Conservation (phyloP, 2,888 invertebrate species). For the Chrysolina oricalcia region DNA sequence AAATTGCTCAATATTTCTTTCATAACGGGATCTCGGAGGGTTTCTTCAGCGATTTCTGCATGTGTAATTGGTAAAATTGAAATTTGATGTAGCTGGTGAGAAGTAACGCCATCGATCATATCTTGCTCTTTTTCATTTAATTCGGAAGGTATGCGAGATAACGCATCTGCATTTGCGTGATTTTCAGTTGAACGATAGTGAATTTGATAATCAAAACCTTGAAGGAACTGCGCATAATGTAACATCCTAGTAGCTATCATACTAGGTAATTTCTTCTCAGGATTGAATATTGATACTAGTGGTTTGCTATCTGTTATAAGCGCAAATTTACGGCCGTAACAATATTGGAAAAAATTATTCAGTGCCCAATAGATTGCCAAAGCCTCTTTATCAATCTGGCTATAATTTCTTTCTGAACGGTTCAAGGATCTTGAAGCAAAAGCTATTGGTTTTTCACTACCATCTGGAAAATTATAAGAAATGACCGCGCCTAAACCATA, state of each 20-base stretch:
- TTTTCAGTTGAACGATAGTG: neutral
- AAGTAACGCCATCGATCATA: neutral
- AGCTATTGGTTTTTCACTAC: conserved; percentile 8
- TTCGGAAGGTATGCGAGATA: no score
- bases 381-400: no score
- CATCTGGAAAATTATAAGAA: conserved; percentile 35
- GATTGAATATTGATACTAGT: no score
- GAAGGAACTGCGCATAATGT: neutral
- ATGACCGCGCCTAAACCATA: conserved; percentile 41
- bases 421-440: no score
- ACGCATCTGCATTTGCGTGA: neutral
- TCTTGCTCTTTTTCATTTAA: no score
- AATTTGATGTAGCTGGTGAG: neutral
- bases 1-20: neutral
- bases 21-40: neutral
- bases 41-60: neutral
- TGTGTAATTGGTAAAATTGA: neutral
- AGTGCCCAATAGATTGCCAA: no score
- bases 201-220: neutral
- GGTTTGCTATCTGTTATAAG: no score
- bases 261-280: no score
- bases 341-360: no score
- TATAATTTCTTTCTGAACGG: no score
- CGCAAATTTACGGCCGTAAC: no score
- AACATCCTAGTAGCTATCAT: neutral